These are phyloP conservation scores for Caenorhabditis becei DNA, from an alignment of 2,888 invertebrate species.

Conservation along the genomic window DNA sequence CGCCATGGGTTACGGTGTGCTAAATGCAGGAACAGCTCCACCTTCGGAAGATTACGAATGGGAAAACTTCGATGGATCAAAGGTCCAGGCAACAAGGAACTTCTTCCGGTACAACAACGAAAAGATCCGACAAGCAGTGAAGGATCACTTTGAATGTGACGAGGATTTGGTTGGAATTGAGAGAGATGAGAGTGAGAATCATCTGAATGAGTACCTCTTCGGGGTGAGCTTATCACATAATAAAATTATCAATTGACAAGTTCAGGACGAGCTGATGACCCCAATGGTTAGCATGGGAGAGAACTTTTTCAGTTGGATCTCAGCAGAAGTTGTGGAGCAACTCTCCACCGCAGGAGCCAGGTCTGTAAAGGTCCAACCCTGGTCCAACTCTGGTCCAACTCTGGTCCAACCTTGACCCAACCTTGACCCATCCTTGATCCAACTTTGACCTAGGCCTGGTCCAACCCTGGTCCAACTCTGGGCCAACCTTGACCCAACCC, in stretches of 20 bases:
- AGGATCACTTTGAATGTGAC: background rate
- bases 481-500: too few species aligned
- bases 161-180: background rate
- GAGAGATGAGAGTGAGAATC: background rate
- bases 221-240: too few species aligned
- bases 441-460: too few species aligned
- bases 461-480: too few species aligned
- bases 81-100: background rate
- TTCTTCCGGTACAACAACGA: background rate
- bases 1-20: slow-evolving; percentile 17
- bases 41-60: background rate
- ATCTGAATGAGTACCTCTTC: slow-evolving; percentile 8
- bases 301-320: background rate
- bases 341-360: background rate
- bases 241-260: too few species aligned
- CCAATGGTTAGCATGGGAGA: background rate
- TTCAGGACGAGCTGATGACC: background rate
- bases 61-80: background rate
- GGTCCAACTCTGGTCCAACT: too few species aligned
- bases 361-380: too few species aligned
- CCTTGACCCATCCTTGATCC: too few species aligned
- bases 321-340: background rate
- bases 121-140: background rate
- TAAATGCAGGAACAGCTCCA: background rate
- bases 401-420: too few species aligned